Percentiles rank a stretch among this genome's conserved stretches.
These are phyloP conservation scores for Fragariocoptes setiger DNA, from an alignment of 1,140 invertebrate species.

Conservation along the genomic window DNA sequence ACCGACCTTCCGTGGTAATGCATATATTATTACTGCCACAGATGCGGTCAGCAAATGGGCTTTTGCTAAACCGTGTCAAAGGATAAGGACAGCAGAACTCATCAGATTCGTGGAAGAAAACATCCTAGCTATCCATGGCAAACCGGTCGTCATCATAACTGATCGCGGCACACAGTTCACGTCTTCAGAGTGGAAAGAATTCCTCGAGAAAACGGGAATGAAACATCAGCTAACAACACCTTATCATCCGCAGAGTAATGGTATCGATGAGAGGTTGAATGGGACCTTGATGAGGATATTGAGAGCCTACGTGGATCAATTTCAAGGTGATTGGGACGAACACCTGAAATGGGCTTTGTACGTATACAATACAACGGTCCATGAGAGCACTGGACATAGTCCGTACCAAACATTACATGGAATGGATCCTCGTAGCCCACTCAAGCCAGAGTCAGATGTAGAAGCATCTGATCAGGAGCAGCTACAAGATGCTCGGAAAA, in stretches of 20 bases:
- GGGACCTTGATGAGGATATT: conserved; percentile 6
- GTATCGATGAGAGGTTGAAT: conserved; percentile 10
- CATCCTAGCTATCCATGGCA: conserved; percentile 9
- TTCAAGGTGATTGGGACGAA: conserved; percentile 18
- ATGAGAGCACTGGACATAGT: conserved; percentile 15
- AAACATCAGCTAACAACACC: conserved; percentile 1
- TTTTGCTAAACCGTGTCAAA: conserved; percentile 10
- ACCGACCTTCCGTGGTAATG: conserved; percentile 11
- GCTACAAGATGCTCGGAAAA: too few species aligned
- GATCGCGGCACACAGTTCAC: conserved; percentile 10
- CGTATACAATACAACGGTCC: conserved; percentile 18
- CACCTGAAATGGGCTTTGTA: conserved; percentile 17
- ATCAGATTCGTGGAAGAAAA: conserved; percentile 11
- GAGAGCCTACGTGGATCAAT: conserved; percentile 12
- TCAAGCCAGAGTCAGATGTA: neutral
- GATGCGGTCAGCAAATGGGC: conserved; percentile 14
- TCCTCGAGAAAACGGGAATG: conserved; percentile 4
- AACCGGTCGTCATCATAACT: conserved; percentile 7
- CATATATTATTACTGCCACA: conserved; percentile 11
- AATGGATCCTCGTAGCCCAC: conserved; percentile 12
- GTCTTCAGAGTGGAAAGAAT: neutral
- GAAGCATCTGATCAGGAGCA: too few species aligned
- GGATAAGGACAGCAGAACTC: conserved; percentile 11
- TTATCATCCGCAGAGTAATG: conserved; percentile 9
- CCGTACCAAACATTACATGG: conserved; percentile 20